Percentiles rank a stretch among this genome's conserved stretches.
phyloP scores from a whole-genome alignment of 35 echinoderm and acorn worm genomes.

The Ophiothrix spiculata region DNA sequence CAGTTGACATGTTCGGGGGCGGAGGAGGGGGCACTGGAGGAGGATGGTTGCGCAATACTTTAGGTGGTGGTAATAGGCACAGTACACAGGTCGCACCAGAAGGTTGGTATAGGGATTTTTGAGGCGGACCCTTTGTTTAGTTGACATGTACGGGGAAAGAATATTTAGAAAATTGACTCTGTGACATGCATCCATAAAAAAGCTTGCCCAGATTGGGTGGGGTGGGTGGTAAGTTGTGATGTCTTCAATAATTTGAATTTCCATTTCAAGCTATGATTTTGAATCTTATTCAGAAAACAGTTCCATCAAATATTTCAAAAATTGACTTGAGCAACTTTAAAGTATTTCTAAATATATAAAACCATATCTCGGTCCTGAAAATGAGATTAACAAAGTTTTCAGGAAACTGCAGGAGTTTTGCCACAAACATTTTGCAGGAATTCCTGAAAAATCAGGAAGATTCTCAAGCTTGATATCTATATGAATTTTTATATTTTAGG shows the following conservation, averaged over 20 bases:
- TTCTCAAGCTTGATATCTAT: no score
- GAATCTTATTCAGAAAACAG: neutral
- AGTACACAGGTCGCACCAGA: conserved; percentile 90
- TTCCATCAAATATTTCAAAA: no score
- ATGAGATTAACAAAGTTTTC: no score
- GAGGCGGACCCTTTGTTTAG: neutral
- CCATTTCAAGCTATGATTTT: neutral
- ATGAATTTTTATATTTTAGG: conserved; percentile 32
- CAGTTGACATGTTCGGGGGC: conserved; percentile 64
- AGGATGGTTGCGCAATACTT: conserved; percentile 60
- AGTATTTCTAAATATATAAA: no score
- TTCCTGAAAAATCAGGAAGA: no score
- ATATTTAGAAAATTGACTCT: neutral
- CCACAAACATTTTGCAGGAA: no score
- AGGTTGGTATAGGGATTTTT: conserved; percentile 28
- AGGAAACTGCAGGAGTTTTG: no score
- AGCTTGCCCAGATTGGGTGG: neutral
- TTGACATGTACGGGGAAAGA: neutral
- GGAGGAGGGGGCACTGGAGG: conserved; percentile 9
- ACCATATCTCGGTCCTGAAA: no score
- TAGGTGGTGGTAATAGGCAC: conserved; percentile 48
- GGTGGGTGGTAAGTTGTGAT: neutral
- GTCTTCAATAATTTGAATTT: neutral
- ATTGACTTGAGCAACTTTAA: no score
- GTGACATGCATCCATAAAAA: neutral